Evolutionary conservation across 2,888 invertebrate species (phyloP), one percentile per base, ranked within the genome.

Genomic region (Chamaedrilus cognettii): DNA sequence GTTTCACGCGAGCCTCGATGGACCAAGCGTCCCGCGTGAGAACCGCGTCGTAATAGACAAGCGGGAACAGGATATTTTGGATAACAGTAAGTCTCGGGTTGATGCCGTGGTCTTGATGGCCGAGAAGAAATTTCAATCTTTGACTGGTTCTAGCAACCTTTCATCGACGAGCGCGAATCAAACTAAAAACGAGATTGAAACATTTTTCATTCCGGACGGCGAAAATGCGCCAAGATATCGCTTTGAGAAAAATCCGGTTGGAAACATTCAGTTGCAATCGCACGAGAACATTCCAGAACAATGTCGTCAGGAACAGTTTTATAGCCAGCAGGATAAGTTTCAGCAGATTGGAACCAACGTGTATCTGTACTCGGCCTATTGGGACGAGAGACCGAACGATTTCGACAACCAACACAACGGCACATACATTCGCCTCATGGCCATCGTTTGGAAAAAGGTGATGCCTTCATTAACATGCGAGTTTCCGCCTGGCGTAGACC

Each of bases 321-420:
- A 31, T 1, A 55, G 34, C 7, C 31, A 57, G 2, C 62, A 66
- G 55, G 67, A 66, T 33, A 26, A 5, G 7, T 79, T 78, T 67
- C 65, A 69, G 34, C 50, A 67, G 1, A 51, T 78, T 4, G 70
- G 72, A 4, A 42, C 65, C 28, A 66, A 68, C 2, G 62, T 72
- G 11, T 76, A 70, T 15, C 76, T 72, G 65, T 81, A 75, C 68
- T 80, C 81, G 0, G 79, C 79, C 1, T 81, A 75, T 70, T 70
- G 77, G 30, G 81, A 81, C 69, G 69, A 72, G 32, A 67, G 81
- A 15, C 52, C 57, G 23, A 74, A 74, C 56, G 69, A 74, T 66
- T 74, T 74, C 57, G 74, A 74, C 60, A 72, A 72, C 65, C 30
- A 34, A 15, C 60, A 64, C 30, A 66, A 67, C 50, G 69, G 68